Evolutionary conservation across 2,797 vertebrate species (phyloP).

Genomic region (Merluccius polli): DNA sequence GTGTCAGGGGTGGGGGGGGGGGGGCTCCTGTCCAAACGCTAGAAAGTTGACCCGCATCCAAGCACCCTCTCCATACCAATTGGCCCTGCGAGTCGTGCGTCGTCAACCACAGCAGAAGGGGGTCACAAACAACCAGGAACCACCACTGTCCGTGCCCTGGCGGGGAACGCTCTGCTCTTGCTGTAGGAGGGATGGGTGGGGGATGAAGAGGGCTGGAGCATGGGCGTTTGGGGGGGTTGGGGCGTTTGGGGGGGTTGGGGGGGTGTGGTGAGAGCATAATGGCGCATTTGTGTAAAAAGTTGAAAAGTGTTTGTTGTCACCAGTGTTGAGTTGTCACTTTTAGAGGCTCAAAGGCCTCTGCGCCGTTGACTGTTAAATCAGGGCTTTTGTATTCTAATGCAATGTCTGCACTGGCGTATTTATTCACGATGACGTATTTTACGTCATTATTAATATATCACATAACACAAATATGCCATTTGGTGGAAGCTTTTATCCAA

Average conservation of each 20-base stretch:
- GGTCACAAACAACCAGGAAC: slow-evolving; percentile 95
- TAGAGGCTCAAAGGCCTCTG: background rate
- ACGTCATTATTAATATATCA: no score
- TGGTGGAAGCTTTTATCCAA: no score
- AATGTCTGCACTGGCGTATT: background rate
- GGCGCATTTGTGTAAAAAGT: background rate
- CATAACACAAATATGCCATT: no score
- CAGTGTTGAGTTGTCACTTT: background rate
- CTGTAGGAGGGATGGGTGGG: slow-evolving; percentile 17
- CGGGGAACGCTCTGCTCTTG: slow-evolving; percentile 83
- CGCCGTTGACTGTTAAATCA: background rate
- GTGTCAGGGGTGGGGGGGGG: no score
- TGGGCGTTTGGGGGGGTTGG: slow-evolving; percentile 1
- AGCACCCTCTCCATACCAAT: slow-evolving; percentile 73
- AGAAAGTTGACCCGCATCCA: slow-evolving; percentile 67
- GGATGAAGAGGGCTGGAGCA: slow-evolving; percentile 12
- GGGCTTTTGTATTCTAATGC: background rate
- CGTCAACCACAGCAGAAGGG: slow-evolving; percentile 99
- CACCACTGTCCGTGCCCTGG: slow-evolving; percentile 77
- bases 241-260: no score
- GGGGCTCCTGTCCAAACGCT: slow-evolving; percentile 46
- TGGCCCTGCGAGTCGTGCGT: slow-evolving; percentile 96
- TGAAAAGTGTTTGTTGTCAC: background rate
- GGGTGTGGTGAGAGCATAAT: background rate
- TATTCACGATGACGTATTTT: background rate